Base-by-base conservation (phyloP, 1,140 invertebrate species). In the Diorhabda sublineata region DNA sequence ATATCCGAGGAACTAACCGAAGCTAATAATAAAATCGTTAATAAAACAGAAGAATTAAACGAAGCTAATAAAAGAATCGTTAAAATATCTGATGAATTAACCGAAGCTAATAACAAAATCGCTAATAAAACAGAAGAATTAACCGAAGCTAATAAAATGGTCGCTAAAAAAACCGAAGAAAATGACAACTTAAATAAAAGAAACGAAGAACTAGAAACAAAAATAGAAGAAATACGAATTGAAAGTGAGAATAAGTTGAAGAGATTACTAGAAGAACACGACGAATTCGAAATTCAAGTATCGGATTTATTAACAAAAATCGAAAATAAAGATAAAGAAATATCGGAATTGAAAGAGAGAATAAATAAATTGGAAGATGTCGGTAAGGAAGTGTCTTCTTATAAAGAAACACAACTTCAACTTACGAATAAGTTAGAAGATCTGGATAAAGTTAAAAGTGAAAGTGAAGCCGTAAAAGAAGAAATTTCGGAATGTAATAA, bases 251-350 rank as follows among this genome's bases (percentile, higher is more conserved):
- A 70, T 42, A 56, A 44, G 11, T 7, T 64, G 2, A 64, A 64
- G 43, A 56, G 64, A 6, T 59, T 58, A n/a, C 44, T 9, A 41
- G 65, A 67, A 41, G 58, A 67, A 41, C 58, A 67, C 45, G 57
- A 45, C 26, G 65, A 67, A 43, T 45, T 67, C 9, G 65, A 67
- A 47, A 67, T 67, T 45, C 42, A 43, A 7, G 52, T 67, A 11
- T 67, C 65, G 6, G 65, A 67, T 67, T 61, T 67, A 45, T 58
- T 67, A 7, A 67, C 65, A 58, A 45, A 62, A 65, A 62, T 72
- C 7, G 66, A 72, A 56, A 57, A 45, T 8, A 58, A 68, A 45
- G 63, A 70, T 11, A 73, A 58, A 45, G 63, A 68, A 5, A 67
- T 67, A 59, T 11, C 65, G 3, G 11, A n/a, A 42, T 43, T 59